Evolutionary conservation across 1,140 invertebrate genomes (phyloP), one percentile per base, ranked within the genome.

Genomic region (Amphibalanus amphitrite): DNA sequence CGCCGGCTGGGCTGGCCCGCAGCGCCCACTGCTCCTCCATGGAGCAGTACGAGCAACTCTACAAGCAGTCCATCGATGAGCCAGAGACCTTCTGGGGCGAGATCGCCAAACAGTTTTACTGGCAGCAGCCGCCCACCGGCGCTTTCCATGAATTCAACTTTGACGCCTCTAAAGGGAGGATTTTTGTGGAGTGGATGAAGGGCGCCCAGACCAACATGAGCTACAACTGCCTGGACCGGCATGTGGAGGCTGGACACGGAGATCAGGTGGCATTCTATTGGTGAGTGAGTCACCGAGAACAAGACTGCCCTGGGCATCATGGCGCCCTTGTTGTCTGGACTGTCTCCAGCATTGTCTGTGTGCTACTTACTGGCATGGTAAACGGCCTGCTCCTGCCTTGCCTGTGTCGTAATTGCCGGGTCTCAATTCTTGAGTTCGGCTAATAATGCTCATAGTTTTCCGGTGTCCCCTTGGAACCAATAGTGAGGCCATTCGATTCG

Each of bases 241-340:
- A 96, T 79, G 86, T 98, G 28, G 85, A 89, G 76, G 88, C 87
- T 73, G 93, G 93, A 30, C 79, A 89, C 67, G 94, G 92, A 20
- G 90, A 96, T 76, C 92, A 89, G 81, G 85, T 96, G 59, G 95
- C 95, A 10, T 98, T 89, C 82, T 94, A 92, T 78, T 98, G 94
- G 94, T 97, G 82, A 89, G 38, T n/a, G n/a, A n/a, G n/a, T n/a
- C n/a, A n/a, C n/a, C n/a, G n/a, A n/a, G n/a, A n/a, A n/a, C n/a
- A n/a, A n/a, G n/a, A n/a, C n/a, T n/a, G n/a, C n/a, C n/a, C n/a
- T n/a, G n/a, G n/a, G n/a, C n/a, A n/a, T n/a, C n/a, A n/a, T n/a
- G n/a, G n/a, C n/a, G n/a, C n/a, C n/a, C n/a, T n/a, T n/a, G n/a
- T n/a, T n/a, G n/a, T n/a, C n/a, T n/a, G n/a, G n/a, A n/a, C n/a